These are phyloP conservation scores for Zygothrica quintamaculata DNA, from an alignment of 2,888 invertebrate genomes.

Conservation along the genomic window DNA sequence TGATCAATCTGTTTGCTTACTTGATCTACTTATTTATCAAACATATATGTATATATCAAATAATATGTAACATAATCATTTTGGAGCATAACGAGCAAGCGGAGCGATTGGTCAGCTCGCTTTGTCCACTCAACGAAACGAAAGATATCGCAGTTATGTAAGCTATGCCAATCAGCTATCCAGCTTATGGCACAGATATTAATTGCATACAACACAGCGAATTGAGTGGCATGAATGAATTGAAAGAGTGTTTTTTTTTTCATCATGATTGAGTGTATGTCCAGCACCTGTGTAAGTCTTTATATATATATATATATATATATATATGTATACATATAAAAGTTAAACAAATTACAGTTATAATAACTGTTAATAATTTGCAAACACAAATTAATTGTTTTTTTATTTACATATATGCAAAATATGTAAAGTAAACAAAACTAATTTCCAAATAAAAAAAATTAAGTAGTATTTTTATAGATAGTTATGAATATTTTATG, in stretches of 20 bases:
- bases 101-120: conserved; percentile 49
- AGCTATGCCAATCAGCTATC: conserved; percentile 67
- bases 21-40: conserved; percentile 40
- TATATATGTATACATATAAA: too few species aligned
- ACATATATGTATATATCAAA: conserved; percentile 16
- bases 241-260: conserved; percentile 51
- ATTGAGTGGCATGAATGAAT: conserved; percentile 64
- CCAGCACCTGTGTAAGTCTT: conserved; percentile 25
- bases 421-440: conserved; percentile 26
- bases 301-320: too few species aligned
- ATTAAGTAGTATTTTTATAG: conserved; percentile 4
- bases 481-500: not conserved
- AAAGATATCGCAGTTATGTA: conserved; percentile 64
- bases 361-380: conserved; percentile 65
- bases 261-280: conserved; percentile 15
- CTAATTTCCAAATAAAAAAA: not conserved
- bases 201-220: conserved; percentile 61
- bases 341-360: conserved; percentile 61
- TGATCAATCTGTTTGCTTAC: not conserved
- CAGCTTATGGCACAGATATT: conserved; percentile 72
- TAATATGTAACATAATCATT: conserved; percentile 45
- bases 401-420: conserved; percentile 24
- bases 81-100: conserved; percentile 52
- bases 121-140: conserved; percentile 64
- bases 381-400: conserved; percentile 54